A percentile compares a stretch with the other conserved stretches of the same genome.
Evolutionary conservation across 2,888 invertebrate genomes (phyloP).

Genomic region (Aradus depressus): DNA sequence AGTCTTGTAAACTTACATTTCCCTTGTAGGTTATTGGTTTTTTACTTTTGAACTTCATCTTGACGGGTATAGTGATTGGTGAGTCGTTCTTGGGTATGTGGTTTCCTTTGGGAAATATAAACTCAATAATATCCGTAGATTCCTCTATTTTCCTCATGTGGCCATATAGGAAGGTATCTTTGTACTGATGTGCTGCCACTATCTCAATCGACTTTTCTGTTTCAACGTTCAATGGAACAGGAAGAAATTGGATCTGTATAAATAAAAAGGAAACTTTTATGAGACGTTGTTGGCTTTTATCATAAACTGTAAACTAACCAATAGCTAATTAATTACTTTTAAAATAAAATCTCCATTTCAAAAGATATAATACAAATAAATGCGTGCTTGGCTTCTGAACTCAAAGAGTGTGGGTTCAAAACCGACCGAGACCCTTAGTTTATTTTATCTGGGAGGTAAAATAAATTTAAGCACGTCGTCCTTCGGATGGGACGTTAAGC

Average conservation of each 20-base stretch:
- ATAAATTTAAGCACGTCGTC: too few species aligned
- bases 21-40: conserved; percentile 2
- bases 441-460: too few species aligned
- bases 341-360: too few species aligned
- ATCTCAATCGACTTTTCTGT: conserved; percentile 29
- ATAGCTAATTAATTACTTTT: too few species aligned
- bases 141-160: conserved; percentile 7
- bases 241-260: conserved; percentile 34
- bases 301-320: too few species aligned
- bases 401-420: too few species aligned
- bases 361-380: too few species aligned
- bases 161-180: conserved; percentile 7
- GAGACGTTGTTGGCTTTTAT: too few species aligned
- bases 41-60: conserved; percentile 22
- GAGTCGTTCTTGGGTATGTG: conserved; percentile 28
- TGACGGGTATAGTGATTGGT: conserved; percentile 15
- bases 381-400: too few species aligned
- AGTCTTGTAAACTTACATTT: conserved; percentile 2
- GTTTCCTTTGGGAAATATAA: conserved; percentile 23
- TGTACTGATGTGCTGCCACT: conserved; percentile 21
- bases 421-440: too few species aligned
- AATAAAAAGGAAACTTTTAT: too few species aligned
- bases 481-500: too few species aligned
- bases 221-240: conserved; percentile 33
- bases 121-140: conserved; percentile 7